These are phyloP conservation scores for Antheraea pernyi DNA, from an alignment of 1,140 invertebrate species.

Conservation along the genomic window DNA sequence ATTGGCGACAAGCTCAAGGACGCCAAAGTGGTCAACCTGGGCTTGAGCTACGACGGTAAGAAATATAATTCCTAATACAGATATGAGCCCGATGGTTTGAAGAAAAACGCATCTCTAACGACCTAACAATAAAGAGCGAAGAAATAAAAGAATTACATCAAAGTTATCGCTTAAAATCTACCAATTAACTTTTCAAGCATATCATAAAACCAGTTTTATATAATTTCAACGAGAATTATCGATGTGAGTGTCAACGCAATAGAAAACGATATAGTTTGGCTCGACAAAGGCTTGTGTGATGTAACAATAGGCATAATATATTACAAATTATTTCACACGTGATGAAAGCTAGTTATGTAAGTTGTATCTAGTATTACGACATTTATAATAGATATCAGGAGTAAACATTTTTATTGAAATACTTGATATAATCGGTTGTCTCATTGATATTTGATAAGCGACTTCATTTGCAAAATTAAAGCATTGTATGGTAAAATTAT, in stretches of 20 bases:
- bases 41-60: no score
- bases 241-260: conserved; percentile 4
- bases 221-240: neutral
- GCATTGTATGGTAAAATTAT: no score
- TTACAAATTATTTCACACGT: conserved; percentile 18
- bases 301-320: conserved; percentile 25
- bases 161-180: neutral
- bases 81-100: no score
- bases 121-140: neutral
- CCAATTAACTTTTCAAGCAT: conserved; percentile 7
- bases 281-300: conserved; percentile 8
- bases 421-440: no score
- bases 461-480: no score
- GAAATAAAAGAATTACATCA: neutral
- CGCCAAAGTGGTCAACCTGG: no score
- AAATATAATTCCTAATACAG: no score
- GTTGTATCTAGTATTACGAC: conserved; percentile 9
- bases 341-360: conserved; percentile 22
- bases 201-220: conserved; percentile 11
- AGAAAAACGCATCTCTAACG: neutral
- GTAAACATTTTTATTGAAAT: no score
- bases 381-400: no score
- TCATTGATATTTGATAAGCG: no score
- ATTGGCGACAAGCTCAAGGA: no score
- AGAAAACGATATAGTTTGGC: conserved; percentile 16